Evolutionary conservation across 1,140 invertebrate species (phyloP), one percentile per base, ranked within the genome.

Genomic region (Idris sp.): DNA sequence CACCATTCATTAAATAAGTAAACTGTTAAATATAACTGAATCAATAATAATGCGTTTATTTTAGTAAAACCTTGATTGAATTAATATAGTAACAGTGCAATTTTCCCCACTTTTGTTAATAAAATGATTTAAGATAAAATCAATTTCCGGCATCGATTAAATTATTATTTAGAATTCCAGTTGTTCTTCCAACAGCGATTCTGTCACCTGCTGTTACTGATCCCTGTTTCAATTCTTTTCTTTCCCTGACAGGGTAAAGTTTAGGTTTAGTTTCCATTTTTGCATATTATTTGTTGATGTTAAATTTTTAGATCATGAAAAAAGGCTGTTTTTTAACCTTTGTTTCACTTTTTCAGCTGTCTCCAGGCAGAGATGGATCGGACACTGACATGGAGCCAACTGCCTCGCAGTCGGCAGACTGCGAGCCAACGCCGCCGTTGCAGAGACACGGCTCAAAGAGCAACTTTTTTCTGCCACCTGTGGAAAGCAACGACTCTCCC

Each of bases 391-490:
- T 95, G 92, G 93, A 95, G 78, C 92, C 92, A 7, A 94, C 93
- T 3, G 94, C 94, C 19, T 95, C 95, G 22, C 95, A 97, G 84
- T 95, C 94, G 26, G 93, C 96, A 80, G 96, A 97, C 89, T 97
- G 96, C 87, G 96, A 97, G 85, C 95, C 96, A 18, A 96, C 96
- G 67, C 95, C 96, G 16, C 94, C 95, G 9, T 88, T 96, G 54
- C 95, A 96, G 85, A 90, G 95, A 74, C 94, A 96, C 73, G 96
- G 95, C 78, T 97, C 96, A 33, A 94, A 95, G 84, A 96, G 91
- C 78, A 98, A 97, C 88, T 95, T 98, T 87, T 97, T 97, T 89
- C 89, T 95, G 81, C 92, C 92, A 43, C 91, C 92, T 62, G 88
- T 90, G 67, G 88, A 90, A 72, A 88, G 87, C 40, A 89, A 86